Evolutionary conservation across 2,113 vertebrate species (phyloP), one percentile per base, ranked within the genome.

Genomic region (Cardinalis cardinalis): DNA sequence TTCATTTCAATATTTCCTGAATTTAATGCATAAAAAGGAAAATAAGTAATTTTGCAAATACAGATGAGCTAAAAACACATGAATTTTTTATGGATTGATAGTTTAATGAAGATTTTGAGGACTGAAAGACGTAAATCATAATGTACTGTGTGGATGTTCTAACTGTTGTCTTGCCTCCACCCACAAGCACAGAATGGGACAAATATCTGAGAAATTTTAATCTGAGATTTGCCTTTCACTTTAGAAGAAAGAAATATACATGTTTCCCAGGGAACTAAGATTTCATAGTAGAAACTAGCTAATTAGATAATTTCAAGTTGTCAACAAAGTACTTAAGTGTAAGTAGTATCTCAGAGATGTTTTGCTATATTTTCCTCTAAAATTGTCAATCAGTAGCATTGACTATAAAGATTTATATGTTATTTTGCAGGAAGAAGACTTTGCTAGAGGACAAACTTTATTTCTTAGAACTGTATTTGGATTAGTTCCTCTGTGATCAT

Each of bases 1-100:
- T 92, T 84, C 29, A 36, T 93, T 86, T 94, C 76, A 93, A 25
- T 78, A 87, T 86, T 84, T 55, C n/a, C 40, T 51, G 12, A 90
- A 78, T 56, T 77, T 74, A 64, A 74, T 48, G n/a, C 17, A 60
- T 38, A 56, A 68, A 63, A 86, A 94, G 40, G 23, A 87, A 94
- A 85, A 25, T 36, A 85, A 76, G 28, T 68, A 4, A 70, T 70
- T 88, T 88, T 81, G 28, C 0, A 1, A 23, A 63, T 55, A 88
- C 24, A 77, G 26, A 38, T 58, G n/a, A 66, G 31, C 13, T 86
- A 84, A 86, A 73, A 93, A 80, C 43, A 66, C 58, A 52, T 4
- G 7, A 43, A 10, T n/a, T 60, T 81, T 93, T 93, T 41, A 92
- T 56, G 31, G 61, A 71, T 74, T 88, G 26, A 20, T 87, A 41